These are phyloP conservation scores for Ctenodactylus gundi DNA, from an alignment of 2,113 vertebrate genomes.

Conservation along the genomic window DNA sequence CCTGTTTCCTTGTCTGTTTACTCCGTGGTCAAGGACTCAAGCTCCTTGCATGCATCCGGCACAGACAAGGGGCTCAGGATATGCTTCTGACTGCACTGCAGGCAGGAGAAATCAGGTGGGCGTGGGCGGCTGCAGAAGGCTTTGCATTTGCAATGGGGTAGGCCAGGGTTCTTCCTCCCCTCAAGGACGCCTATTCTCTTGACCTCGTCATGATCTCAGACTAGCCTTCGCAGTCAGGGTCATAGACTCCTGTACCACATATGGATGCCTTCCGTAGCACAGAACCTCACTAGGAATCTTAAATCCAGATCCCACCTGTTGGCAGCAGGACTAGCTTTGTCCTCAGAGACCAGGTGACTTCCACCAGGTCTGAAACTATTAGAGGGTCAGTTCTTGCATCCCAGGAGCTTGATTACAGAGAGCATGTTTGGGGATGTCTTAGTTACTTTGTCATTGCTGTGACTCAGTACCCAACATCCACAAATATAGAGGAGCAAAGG, in stretches of 20 bases:
- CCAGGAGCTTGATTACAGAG: neutral
- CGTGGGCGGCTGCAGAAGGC: neutral
- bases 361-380: neutral
- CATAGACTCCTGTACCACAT: fast-evolving
- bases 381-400: neutral
- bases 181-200: neutral
- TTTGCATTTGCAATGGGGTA: fast-evolving
- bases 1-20: neutral
- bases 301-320: neutral
- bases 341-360: neutral
- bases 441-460: no score
- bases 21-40: neutral
- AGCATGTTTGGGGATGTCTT: no score
- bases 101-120: neutral
- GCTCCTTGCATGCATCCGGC: neutral
- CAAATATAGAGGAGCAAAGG: no score
- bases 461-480: no score
- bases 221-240: neutral
- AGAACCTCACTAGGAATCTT: neutral
- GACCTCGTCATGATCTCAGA: neutral
- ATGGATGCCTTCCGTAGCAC: neutral
- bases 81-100: neutral
- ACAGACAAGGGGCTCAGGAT: neutral
- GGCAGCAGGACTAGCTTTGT: neutral
- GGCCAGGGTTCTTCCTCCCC: neutral